Conservation (phyloP, 92 coral and sea anemone species). For the Nematostella vectensis region DNA sequence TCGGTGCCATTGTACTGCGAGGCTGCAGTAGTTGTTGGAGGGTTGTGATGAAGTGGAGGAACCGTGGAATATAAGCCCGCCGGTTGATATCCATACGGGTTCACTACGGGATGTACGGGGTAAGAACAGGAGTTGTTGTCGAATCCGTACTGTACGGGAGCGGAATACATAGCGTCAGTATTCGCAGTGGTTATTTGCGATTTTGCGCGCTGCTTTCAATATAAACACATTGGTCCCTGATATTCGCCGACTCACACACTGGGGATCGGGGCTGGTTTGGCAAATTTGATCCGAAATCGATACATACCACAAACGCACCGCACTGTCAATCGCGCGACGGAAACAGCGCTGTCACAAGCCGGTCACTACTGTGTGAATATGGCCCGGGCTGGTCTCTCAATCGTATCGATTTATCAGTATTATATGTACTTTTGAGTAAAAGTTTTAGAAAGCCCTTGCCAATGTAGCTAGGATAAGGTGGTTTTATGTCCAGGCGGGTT, state of each 20-base stretch:
- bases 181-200: neutral
- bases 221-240: neutral
- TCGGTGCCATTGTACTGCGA: conserved; percentile 10
- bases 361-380: conserved; percentile 12
- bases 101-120: neutral
- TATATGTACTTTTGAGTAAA: no score
- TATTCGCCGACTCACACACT: conserved; percentile 2
- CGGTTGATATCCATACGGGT: neutral
- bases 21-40: neutral
- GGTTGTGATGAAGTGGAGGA: neutral
- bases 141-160: neutral
- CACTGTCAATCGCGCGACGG: conserved; percentile 68
- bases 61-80: neutral
- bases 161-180: neutral
- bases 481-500: neutral
- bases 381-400: neutral
- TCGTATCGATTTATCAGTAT: no score
- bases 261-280: conserved; percentile 30
- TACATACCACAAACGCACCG: conserved; percentile 68
- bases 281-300: conserved; percentile 70
- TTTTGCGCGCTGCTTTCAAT: neutral
- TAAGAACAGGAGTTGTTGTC: neutral
- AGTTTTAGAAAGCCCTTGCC: no score
- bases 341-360: conserved; percentile 36
- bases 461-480: no score